phyloP scores from a whole-genome alignment of 1,140 invertebrate genomes.

The Nautilus pompilius region DNA sequence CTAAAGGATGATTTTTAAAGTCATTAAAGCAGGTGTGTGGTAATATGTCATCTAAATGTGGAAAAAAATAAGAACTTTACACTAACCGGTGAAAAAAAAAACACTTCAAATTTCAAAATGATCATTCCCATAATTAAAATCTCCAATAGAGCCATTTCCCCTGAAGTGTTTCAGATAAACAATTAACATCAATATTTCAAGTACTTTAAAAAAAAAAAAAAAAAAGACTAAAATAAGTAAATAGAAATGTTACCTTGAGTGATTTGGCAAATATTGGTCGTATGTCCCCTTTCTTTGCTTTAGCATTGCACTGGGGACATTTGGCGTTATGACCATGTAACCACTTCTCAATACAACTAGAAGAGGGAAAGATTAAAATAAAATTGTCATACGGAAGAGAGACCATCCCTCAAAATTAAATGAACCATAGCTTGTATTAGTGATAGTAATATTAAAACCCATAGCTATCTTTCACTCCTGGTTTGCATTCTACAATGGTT shows the following conservation, averaged over 20 bases:
- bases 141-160: no score
- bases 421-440: no score
- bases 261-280: constrained; percentile 69
- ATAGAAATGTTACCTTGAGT: constrained; percentile 41
- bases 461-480: no score
- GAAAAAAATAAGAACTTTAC: background rate
- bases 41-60: no score
- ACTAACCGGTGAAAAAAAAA: background rate
- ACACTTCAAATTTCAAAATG: background rate
- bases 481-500: no score
- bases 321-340: constrained; percentile 58
- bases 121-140: background rate
- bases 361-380: constrained; percentile 10
- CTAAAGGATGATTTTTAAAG: constrained; percentile 41
- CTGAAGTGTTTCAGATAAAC: no score
- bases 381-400: no score
- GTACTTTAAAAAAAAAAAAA: no score
- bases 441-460: no score
- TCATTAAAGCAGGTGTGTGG: background rate
- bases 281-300: constrained; percentile 72
- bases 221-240: constrained; percentile 3
- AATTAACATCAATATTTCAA: no score
- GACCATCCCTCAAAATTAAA: no score
- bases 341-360: constrained; percentile 78
- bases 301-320: constrained; percentile 86